phyloP scores from a whole-genome alignment of 1,140 invertebrate species.

The Lethocerus indicus region DNA sequence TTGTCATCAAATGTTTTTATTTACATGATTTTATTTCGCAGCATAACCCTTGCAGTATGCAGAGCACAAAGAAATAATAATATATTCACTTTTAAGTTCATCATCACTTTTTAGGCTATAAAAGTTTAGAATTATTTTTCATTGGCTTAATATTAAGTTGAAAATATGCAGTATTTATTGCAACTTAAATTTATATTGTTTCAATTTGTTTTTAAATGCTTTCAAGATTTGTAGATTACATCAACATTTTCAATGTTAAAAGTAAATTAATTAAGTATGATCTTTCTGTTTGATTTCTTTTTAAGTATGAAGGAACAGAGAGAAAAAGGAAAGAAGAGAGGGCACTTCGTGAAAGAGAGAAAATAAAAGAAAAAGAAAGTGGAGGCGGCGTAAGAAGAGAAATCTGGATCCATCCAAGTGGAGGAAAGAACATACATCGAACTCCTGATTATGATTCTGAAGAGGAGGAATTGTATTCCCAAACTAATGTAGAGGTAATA shows the following conservation, averaged over 20 bases:
- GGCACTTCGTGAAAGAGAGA: constrained; percentile 30
- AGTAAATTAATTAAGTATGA: not conserved
- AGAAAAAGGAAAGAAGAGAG: constrained; percentile 48
- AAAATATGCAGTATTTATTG: not conserved
- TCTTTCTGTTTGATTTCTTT: constrained; percentile 16
- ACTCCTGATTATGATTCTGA: constrained; percentile 34
- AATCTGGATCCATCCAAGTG: constrained; percentile 67
- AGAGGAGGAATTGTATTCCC: constrained; percentile 44
- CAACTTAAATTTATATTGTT: not conserved
- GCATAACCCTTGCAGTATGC: too few relatives aligned
- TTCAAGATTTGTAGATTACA: constrained; percentile 1
- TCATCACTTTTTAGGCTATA: too few relatives aligned
- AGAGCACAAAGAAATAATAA: too few relatives aligned
- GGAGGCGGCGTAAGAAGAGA: constrained; percentile 41
- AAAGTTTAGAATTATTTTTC: too few relatives aligned
- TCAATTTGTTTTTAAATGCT: not conserved
- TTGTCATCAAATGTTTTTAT: not conserved
- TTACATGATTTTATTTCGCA: not conserved
- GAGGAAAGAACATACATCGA: constrained; percentile 38
- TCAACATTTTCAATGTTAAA: too few relatives aligned
- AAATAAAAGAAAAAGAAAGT: constrained; percentile 38
- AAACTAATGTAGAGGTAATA: constrained; percentile 59
- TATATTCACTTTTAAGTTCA: too few relatives aligned
- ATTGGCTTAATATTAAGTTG: too few relatives aligned
- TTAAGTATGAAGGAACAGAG: constrained; percentile 62